Conservation (phyloP, 2,888 invertebrate species). For the Neoscelio sp. region DNA sequence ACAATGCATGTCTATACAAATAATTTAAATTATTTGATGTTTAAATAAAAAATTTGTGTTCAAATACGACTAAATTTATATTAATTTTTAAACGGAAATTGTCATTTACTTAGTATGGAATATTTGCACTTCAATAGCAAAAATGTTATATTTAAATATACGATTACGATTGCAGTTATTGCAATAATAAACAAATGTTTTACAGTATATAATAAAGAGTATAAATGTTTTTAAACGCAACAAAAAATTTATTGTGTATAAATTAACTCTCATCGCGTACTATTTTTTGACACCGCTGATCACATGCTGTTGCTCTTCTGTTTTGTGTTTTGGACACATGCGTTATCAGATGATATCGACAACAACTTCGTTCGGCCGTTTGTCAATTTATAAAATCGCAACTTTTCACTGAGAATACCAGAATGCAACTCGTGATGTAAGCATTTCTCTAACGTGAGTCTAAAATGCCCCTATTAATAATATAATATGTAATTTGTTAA, state of each 20-base stretch:
- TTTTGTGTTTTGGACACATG: conserved; percentile 38
- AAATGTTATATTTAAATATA: too few species aligned
- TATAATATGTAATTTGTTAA: too few species aligned
- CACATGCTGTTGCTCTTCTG: conserved; percentile 41
- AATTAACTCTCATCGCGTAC: conserved; percentile 21
- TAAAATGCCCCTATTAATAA: not conserved
- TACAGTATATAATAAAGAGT: conserved; percentile 5
- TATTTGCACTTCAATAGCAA: too few species aligned
- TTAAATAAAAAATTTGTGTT: too few species aligned
- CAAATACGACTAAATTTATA: too few species aligned
- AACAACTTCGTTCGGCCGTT: conserved; percentile 39
- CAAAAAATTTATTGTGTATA: too few species aligned
- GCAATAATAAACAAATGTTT: conserved; percentile 26
- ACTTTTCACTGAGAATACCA: conserved; percentile 44
- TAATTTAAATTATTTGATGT: too few species aligned
- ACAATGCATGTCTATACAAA: too few species aligned
- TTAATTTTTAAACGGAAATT: too few species aligned
- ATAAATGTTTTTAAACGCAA: too few species aligned
- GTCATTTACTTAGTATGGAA: too few species aligned
- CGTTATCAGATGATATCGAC: conserved; percentile 55
- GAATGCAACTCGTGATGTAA: conserved; percentile 15
- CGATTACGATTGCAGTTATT: too few species aligned
- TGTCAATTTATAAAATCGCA: conserved; percentile 55
- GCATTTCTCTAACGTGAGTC: conserved; percentile 27
- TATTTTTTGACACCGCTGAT: conserved; percentile 30